phyloP scores from a whole-genome alignment of 2,113 vertebrate species.

The Cynopterus brachyotis region DNA sequence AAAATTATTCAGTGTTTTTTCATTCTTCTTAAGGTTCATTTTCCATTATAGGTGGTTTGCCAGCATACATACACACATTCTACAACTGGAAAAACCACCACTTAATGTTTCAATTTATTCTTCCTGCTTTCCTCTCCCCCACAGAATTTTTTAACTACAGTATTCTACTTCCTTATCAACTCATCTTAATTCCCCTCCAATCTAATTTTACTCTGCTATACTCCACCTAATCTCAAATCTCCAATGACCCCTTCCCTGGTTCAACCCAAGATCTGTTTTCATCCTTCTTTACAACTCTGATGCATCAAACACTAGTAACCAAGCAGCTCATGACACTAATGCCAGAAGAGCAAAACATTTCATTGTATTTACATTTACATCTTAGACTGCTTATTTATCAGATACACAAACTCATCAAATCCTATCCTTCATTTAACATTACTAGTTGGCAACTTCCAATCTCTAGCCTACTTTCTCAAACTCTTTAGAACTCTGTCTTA shows the following conservation, averaged over 20 bases:
- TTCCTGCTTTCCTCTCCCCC: background rate
- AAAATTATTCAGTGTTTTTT: background rate
- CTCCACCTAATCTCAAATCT: background rate
- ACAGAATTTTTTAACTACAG: background rate
- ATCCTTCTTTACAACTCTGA: background rate
- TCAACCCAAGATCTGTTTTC: background rate
- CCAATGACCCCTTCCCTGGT: background rate
- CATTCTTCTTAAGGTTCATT: conserved; percentile 8
- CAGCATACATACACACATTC: background rate
- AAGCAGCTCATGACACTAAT: background rate
- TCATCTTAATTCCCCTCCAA: background rate
- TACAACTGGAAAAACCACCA: background rate
- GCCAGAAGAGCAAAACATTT: background rate
- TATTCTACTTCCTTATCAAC: background rate
- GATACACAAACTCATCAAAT: background rate
- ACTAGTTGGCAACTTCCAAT: background rate
- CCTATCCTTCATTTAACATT: background rate
- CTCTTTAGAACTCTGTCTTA: background rate
- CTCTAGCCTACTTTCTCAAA: background rate
- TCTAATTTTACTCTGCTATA: background rate
- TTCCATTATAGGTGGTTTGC: background rate
- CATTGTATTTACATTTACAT: background rate
- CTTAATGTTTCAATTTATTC: background rate
- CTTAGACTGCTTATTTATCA: background rate
- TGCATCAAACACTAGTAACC: background rate